Conservation (phyloP, 2,888 invertebrate genomes). For the Anoplius nigerrimus region DNA sequence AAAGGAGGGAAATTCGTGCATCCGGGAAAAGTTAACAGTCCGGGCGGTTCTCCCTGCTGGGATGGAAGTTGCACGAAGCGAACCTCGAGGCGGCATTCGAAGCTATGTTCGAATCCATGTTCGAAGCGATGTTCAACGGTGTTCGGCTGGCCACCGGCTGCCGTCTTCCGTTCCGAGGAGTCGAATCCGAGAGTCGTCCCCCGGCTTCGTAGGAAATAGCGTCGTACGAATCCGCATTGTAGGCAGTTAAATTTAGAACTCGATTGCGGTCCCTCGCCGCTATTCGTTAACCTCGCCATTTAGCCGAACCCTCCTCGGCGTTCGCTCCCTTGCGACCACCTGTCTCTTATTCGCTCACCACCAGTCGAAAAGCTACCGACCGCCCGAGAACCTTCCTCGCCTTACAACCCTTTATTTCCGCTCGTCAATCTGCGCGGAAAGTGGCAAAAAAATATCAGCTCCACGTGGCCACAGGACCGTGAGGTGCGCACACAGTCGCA, state of each 20-base stretch:
- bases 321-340: neutral
- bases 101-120: too few species aligned
- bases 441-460: too few species aligned
- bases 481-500: too few species aligned
- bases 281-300: conserved; percentile 36
- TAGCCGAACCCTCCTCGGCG: conserved; percentile 17
- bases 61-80: too few species aligned
- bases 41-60: too few species aligned
- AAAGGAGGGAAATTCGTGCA: too few species aligned
- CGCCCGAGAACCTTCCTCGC: too few species aligned
- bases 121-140: too few species aligned
- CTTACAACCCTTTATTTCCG: conserved; percentile 20
- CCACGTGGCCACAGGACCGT: too few species aligned
- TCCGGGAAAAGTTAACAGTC: too few species aligned
- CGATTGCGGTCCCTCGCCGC: conserved; percentile 33
- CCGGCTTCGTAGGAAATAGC: conserved; percentile 25
- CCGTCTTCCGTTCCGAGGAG: conserved; percentile 4
- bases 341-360: conserved; percentile 3
- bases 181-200: conserved; percentile 19
- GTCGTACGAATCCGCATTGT: conserved; percentile 25
- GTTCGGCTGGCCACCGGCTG: too few species aligned
- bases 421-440: conserved; percentile 22
- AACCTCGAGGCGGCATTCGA: conserved; percentile 19
- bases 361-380: neutral
- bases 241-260: conserved; percentile 37